Evolutionary conservation across 2,797 vertebrate genomes (phyloP), one percentile per base, ranked within the genome.

Genomic region (Cossypha dichroa): DNA sequence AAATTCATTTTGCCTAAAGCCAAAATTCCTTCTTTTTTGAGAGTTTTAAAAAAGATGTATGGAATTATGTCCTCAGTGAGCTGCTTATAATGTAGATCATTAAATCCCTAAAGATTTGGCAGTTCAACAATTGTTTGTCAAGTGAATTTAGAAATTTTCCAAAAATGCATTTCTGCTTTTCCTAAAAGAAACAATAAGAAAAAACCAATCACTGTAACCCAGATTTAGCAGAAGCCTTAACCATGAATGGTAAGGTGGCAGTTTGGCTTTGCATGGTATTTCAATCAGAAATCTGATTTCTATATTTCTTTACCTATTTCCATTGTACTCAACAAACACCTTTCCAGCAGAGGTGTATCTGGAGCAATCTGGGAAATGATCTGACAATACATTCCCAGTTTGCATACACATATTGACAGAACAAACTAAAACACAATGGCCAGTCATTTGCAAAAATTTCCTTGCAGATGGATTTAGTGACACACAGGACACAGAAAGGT

Each of bases 31-130:
- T 52, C 33, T n/a, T 88, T 74, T 92, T 72, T 79, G 45, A 25
- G 62, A 91, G 4, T 49, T 25, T 59, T 69, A 76, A 94, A 83
- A 45, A 43, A 81, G 28, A 9, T 41, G 19, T 36, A 18, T 75
- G 81, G 78, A 63, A 89, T 85, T 90, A 80, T 59, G 34, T 86
- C 28, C 31, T 83, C 5, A 64, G 36, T 70, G 85, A 95, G 36
- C 9, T 69, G 43, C 59, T 92, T 94, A 74, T 58, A 88, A 64
- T 52, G 17, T 28, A 81, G 86, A 97, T 90, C 41, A 85, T 88
- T 72, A 84, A 81, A 82, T 80, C 64, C 38, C 33, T 41, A 41
- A 92, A 88, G 75, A 91, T 51, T 90, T 95, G 15, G 48, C 33
- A 74, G 45, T 81, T 93, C 49, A 90, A n/a, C 58, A 69, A 82